Evolutionary conservation across 2,888 invertebrate genomes (phyloP), one percentile per base, ranked within the genome.

Genomic region (Sinopyrophorus schimmeli): DNA sequence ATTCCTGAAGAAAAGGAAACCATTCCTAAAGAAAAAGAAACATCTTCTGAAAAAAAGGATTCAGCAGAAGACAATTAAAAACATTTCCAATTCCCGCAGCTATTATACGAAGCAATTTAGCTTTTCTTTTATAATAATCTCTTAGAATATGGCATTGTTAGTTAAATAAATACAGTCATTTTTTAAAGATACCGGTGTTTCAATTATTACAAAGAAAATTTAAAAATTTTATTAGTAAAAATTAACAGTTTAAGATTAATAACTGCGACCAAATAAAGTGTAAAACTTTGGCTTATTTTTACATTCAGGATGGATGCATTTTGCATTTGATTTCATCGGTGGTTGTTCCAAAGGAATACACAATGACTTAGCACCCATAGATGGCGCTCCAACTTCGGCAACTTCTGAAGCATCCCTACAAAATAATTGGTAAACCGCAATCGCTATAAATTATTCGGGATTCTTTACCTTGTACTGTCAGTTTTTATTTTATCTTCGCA

Each of bases 341-440:
- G 91, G 89, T 66, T 93, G 98, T 34, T 90, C 81, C 72, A 97
- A 89, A 2, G 99, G 99, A 66, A 98, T 92, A 72, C 99, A 99
- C n/a, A 99, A 80, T 5, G 93, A 87, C 75, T 99, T 99, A 4
- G 99, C 99, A 24, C 99, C 99, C 97, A 99, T 99, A 0, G 96
- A 85, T 14, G 96, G 92, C 12, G 89, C 90, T 47, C 91, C 92
- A 39, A 85, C 80, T 50, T 89, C 87, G 30, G 82, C 61, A 65
- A 73, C 78, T 48, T 81, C 78, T 1, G 62, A 79, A 38, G 86
- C 84, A 47, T 80, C 84, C 66, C 88, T 89, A 72, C 14, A 23
- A 47, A 9, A 15, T 10, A 10, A 37, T 34, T 26, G 17, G 5
- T 40, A 40, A 40, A 32, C 20, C 24, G 32, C 21, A 18, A 31